phyloP scores from a whole-genome alignment of 2,113 vertebrate species.

The Parus major region DNA sequence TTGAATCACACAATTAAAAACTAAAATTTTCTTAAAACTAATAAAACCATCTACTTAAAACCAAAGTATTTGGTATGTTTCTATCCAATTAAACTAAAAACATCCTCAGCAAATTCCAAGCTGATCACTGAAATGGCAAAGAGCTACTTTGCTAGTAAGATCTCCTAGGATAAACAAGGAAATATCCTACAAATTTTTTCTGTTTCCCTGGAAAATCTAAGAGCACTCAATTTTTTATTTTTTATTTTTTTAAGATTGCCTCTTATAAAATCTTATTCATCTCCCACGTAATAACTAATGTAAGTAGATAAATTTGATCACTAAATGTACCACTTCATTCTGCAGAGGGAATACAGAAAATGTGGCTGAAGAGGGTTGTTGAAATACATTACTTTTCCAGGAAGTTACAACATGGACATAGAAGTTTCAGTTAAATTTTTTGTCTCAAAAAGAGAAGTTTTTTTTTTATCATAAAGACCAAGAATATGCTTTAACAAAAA shows the following conservation, averaged over 20 bases:
- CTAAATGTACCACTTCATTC: not conserved
- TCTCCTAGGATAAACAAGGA: not conserved
- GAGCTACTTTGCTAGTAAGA: not conserved
- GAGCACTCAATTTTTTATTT: not conserved
- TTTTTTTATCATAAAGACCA: not conserved
- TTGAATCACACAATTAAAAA: not conserved
- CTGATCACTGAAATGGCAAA: not conserved
- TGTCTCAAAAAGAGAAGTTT: not conserved
- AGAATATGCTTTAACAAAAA: not conserved
- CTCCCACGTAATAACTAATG: not conserved
- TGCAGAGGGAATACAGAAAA: not conserved
- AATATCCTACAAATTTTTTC: not conserved
- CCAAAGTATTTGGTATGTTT: not conserved
- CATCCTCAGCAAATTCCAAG: not conserved
- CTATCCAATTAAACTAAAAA: not conserved
- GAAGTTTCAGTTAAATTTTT: not conserved
- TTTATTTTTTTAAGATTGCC: not conserved
- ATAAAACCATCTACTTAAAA: not conserved
- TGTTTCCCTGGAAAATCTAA: not conserved
- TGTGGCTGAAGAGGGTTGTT: not conserved
- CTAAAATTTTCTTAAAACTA: not conserved
- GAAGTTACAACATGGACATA: fast-evolving
- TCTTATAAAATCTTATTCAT: not conserved
- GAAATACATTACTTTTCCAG: not conserved
- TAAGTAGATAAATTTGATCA: not conserved